Evolutionary conservation across 2,888 invertebrate genomes (phyloP), one percentile per base, ranked within the genome.

Genomic region (Tineola bisselliella): DNA sequence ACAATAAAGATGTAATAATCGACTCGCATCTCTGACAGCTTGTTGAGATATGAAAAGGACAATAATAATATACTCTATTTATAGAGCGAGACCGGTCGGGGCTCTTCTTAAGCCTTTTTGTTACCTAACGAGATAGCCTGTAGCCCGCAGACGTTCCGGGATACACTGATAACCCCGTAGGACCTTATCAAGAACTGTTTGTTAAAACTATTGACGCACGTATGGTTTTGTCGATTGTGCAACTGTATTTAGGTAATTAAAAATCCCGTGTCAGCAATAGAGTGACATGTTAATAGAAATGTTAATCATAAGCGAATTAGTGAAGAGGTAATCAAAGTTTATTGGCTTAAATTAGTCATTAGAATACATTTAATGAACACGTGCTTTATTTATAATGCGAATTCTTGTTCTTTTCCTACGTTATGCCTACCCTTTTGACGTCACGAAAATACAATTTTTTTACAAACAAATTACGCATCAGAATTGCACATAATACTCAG

Each of bases 181-280:
- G 65, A 69, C 79, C 81, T 82, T 86, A 86, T 86, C 86, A 66
- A 64, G 63, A 62, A 44, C 63, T 67, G 75, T 71, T 84, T 84
- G 79, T 84, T 79, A 79, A 79, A 80, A 75, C 72, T 68, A 83
- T 80, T 87, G 86, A 87, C 86, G 86, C 84, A 86, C 84, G 79
- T 74, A 71, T 74, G 70, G 80, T 78, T 81, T 78, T 71, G 74
- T 66, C 75, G 71, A 73, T 75, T 76, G 73, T 73, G 65, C 68
- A 65, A 70, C 68, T 38, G 25, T 25, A 2, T 25, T 25, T 25
- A n/a, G n/a, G n/a, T n/a, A 4, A 25, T 25, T 25, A 25, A 6
- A 25, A 25, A 25, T 25, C 25, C 6, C 25, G 25, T 25, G 25
- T 25, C 25, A 25, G 25, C 25, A 25, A 25, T 25, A 6, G 25